These are phyloP conservation scores for Aphelocoma coerulescens DNA, from an alignment of 2,113 vertebrate species.

Conservation along the genomic window DNA sequence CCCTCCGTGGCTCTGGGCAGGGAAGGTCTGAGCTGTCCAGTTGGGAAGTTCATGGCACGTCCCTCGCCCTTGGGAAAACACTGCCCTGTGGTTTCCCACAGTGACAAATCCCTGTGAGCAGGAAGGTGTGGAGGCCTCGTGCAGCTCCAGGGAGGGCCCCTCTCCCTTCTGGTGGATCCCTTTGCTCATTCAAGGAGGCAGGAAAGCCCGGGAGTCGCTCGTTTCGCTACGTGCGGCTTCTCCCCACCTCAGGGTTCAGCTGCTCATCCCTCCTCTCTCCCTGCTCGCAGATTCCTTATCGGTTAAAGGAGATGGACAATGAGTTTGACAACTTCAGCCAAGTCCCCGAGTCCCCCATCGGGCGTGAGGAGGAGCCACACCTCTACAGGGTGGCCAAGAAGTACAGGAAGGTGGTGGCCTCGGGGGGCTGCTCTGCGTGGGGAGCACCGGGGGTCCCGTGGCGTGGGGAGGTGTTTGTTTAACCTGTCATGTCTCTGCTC, in stretches of 20 bases:
- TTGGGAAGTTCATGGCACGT: neutral
- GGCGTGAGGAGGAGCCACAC: constrained; percentile 92
- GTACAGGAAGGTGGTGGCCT: constrained; percentile 87
- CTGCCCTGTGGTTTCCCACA: constrained; percentile 38
- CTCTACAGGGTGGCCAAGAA: constrained; percentile 97
- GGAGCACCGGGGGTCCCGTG: neutral
- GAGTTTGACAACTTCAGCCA: constrained; percentile 95
- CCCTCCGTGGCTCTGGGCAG: neutral
- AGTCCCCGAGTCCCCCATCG: constrained; percentile 90
- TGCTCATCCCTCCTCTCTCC: neutral
- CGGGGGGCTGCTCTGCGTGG: neutral
- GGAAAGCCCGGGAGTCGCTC: neutral
- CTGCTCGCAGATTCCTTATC: constrained; percentile 86
- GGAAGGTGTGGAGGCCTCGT: neutral
- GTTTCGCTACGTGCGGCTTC: neutral
- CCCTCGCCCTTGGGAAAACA: constrained; percentile 20
- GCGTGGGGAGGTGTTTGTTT: rapidly evolving
- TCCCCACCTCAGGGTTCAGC: neutral
- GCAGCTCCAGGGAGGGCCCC: constrained; percentile 23
- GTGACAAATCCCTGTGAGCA: neutral
- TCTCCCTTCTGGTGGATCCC: neutral
- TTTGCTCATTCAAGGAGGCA: neutral
- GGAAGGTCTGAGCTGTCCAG: neutral
- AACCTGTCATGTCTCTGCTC: rapidly evolving
- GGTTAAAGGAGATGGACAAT: constrained; percentile 87